phyloP scores from a whole-genome alignment of 2,113 vertebrate genomes.

The Pseudorasbora parva region DNA sequence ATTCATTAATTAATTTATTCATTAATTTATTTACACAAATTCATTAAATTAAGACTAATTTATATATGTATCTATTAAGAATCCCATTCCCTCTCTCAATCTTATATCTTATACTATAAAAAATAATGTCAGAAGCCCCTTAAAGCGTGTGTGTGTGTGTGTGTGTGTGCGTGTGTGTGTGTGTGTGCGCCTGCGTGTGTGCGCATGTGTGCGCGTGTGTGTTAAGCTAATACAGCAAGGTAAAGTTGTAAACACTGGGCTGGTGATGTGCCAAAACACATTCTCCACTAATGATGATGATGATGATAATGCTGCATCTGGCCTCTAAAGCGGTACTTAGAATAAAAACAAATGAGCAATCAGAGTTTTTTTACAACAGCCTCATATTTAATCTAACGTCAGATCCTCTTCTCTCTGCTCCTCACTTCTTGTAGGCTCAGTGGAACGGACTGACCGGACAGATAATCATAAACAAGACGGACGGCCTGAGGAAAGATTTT shows the following conservation, averaged over 20 bases:
- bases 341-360: conserved; percentile 10
- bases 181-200: too few species aligned
- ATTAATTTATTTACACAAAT: too few species aligned
- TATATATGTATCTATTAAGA: too few species aligned
- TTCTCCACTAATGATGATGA: background rate
- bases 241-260: background rate
- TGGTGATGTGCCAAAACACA: background rate
- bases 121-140: too few species aligned
- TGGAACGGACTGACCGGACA: conserved; percentile 95
- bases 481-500: conserved; percentile 94
- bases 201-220: too few species aligned
- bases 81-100: too few species aligned
- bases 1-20: too few species aligned
- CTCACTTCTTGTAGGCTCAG: conserved; percentile 77
- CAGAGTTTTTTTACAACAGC: background rate
- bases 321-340: background rate
- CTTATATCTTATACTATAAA: too few species aligned
- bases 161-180: too few species aligned
- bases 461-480: conserved; percentile 93
- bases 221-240: background rate
- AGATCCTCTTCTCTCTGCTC: background rate
- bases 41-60: too few species aligned
- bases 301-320: background rate
- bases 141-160: too few species aligned
- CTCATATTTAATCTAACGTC: background rate